Evolutionary conservation across 2,113 vertebrate species (phyloP).

Genomic region (Perca flavescens): DNA sequence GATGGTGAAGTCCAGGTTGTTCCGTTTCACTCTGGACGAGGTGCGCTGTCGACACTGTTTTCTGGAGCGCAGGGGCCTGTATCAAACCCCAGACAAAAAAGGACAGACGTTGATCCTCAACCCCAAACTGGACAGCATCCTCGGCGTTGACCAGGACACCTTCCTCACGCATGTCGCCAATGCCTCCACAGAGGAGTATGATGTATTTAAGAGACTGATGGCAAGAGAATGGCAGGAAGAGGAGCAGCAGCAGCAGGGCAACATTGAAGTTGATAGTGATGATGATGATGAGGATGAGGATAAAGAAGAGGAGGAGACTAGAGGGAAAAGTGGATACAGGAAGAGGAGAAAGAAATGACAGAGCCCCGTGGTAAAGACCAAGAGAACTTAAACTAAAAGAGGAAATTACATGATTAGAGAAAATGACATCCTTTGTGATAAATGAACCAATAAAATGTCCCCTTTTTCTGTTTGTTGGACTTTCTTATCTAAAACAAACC

Average conservation of each 20-base stretch:
- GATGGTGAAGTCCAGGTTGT: slow-evolving; percentile 86
- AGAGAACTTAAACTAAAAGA: background rate
- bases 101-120: slow-evolving; percentile 88
- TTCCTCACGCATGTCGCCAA: slow-evolving; percentile 85
- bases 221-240: slow-evolving; percentile 85
- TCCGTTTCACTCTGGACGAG: slow-evolving; percentile 84
- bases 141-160: slow-evolving; percentile 78
- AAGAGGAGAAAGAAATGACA: slow-evolving; percentile 66
- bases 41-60: slow-evolving; percentile 89
- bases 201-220: slow-evolving; percentile 89
- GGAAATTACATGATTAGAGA: background rate
- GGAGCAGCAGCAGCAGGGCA: slow-evolving; percentile 37
- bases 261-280: slow-evolving; percentile 51
- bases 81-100: slow-evolving; percentile 91
- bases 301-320: slow-evolving; percentile 21
- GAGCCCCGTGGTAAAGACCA: background rate
- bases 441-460: slow-evolving; percentile 21
- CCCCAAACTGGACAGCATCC: slow-evolving; percentile 87
- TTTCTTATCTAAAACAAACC: slow-evolving; percentile 38
- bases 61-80: slow-evolving; percentile 92
- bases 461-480: background rate
- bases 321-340: slow-evolving; percentile 64
- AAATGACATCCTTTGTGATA: background rate
- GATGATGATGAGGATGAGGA: slow-evolving; percentile 40
- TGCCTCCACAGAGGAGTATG: slow-evolving; percentile 87